phyloP scores from a whole-genome alignment of 2,888 invertebrate species.

The Plemyria rubiginata region DNA sequence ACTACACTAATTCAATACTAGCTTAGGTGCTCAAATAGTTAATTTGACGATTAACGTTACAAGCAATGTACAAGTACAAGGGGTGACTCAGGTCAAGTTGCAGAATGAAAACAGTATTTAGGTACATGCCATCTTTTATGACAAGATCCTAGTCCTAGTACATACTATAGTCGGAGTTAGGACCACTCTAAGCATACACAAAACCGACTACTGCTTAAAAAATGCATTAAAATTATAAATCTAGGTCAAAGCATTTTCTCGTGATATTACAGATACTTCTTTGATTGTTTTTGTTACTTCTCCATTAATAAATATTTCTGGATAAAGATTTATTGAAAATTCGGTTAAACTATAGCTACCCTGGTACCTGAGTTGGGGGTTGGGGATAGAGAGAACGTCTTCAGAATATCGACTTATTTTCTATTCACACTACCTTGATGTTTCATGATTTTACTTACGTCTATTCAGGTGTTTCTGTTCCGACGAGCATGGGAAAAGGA shows the following conservation, averaged over 20 bases:
- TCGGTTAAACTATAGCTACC: neutral
- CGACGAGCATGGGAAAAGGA: slow-evolving; percentile 83
- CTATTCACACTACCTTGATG: slow-evolving; percentile 29
- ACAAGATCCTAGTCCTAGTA: too few species aligned
- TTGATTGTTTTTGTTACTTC: too few species aligned
- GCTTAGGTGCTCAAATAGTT: slow-evolving; percentile 6
- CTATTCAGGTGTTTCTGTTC: slow-evolving; percentile 87
- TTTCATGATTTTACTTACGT: slow-evolving; percentile 32
- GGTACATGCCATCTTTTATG: neutral
- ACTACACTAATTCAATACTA: slow-evolving; percentile 5
- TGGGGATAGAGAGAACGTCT: too few species aligned
- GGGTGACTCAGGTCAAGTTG: slow-evolving; percentile 19
- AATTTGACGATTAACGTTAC: slow-evolving; percentile 2
- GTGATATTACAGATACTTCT: too few species aligned
- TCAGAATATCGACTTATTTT: slow-evolving; percentile 27
- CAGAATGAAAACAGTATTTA: slow-evolving; percentile 11
- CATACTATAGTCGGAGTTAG: too few species aligned
- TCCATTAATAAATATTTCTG: neutral
- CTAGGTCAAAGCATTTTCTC: too few species aligned
- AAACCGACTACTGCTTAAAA: too few species aligned
- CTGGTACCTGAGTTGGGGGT: too few species aligned
- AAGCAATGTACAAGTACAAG: neutral
- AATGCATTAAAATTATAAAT: too few species aligned
- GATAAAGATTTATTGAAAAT: neutral
- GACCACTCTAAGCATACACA: too few species aligned